Evolutionary conservation across 2,888 invertebrate genomes (phyloP).

Genomic region (Sesia bembeciformis): DNA sequence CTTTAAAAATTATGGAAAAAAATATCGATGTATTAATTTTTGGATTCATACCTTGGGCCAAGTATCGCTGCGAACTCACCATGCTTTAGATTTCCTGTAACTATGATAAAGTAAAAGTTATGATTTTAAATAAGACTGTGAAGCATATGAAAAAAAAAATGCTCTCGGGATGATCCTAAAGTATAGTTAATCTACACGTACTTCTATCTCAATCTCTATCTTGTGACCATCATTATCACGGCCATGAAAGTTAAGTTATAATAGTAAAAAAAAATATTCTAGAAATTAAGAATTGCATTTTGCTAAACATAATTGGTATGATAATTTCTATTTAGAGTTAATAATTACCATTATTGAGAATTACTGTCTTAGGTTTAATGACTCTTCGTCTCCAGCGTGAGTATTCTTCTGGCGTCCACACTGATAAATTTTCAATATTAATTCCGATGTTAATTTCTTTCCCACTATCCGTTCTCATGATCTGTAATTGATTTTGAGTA

Average conservation of each 20-base stretch:
- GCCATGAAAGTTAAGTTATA: too few species aligned
- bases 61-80: constrained; percentile 57
- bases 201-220: too few species aligned
- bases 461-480: background rate
- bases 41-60: constrained; percentile 48
- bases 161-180: too few species aligned
- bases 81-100: constrained; percentile 43
- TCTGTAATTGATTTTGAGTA: background rate
- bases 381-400: constrained; percentile 46
- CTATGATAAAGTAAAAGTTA: constrained; percentile 24
- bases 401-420: constrained; percentile 53
- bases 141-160: too few species aligned
- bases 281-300: too few species aligned
- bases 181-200: too few species aligned
- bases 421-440: constrained; percentile 33
- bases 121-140: background rate
- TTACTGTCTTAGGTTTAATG: constrained; percentile 28
- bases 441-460: constrained; percentile 19
- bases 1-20: too few species aligned
- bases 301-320: too few species aligned
- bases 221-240: too few species aligned
- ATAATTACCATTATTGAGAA: constrained; percentile 44
- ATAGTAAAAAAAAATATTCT: too few species aligned
- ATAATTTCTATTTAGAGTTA: too few species aligned
- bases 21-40: too few species aligned